These are phyloP conservation scores for Metopolophium dirhodum DNA, from an alignment of 1,140 invertebrate species.

Conservation along the genomic window DNA sequence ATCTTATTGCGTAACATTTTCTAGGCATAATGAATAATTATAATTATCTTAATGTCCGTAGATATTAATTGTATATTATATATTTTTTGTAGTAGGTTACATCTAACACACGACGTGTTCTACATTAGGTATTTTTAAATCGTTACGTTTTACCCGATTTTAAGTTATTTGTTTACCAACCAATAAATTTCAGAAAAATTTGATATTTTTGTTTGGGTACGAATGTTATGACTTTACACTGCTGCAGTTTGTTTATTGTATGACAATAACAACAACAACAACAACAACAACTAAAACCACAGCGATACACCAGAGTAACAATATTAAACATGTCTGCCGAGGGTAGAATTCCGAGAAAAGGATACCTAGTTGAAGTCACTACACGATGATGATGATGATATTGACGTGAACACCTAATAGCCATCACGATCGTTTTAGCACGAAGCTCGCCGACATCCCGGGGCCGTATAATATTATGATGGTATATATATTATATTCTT, in stretches of 20 bases:
- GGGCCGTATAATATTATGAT: background rate
- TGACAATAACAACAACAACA: background rate
- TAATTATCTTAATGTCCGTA: background rate
- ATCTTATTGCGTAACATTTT: background rate
- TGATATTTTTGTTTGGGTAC: background rate
- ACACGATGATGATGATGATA: background rate
- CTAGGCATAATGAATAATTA: too few species aligned
- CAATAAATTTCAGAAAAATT: background rate
- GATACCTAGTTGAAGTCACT: background rate
- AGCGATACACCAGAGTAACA: background rate
- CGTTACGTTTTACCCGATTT: background rate
- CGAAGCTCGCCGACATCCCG: constrained; percentile 20
- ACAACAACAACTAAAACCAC: background rate
- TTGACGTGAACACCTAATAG: background rate
- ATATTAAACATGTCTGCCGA: background rate
- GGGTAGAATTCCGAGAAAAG: background rate
- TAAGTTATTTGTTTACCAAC: background rate
- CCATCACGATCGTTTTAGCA: constrained; percentile 39
- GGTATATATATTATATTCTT: background rate
- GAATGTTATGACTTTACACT: background rate
- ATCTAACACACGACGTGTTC: background rate
- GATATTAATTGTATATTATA: background rate
- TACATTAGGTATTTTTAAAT: background rate
- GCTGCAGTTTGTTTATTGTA: background rate
- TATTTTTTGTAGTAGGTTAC: background rate